Evolutionary conservation across 2,113 vertebrate genomes (phyloP), one percentile per base, ranked within the genome.

Genomic region (Dolichotis patagonum): DNA sequence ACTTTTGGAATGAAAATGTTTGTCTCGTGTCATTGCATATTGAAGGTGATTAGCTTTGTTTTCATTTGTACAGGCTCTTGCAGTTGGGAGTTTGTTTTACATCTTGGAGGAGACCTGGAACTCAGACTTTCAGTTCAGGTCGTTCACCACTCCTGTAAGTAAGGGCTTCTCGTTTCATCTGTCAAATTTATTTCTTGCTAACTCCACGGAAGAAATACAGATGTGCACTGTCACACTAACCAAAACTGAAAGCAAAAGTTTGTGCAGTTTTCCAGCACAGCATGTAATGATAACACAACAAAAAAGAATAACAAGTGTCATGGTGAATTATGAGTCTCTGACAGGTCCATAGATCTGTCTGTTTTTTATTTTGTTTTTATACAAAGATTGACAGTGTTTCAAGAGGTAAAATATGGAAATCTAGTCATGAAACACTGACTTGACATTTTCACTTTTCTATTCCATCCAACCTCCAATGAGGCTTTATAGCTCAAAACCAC

Each of bases 391-490:
- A 78, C 8, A 78, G 2, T 73, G 28, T 91, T 89, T 78, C 16
- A 56, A 82, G 14, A 94, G 90, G 63, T 52, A 84, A 92, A 86
- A 95, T 84, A 38, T 49, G 11, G 52, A 91, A 83, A 71, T 2
- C 0, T 46, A 58, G 52, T 19, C 28, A 38, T 54, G 2, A 87
- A 67, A 69, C 2, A 14, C 1, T 60, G 67, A 65, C 7, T 69
- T 46, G 11, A 14, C 3, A 4, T 54, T 75, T 94, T n/a, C 5
- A 5, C 3, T 94, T 92, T 54, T n/a, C 8, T 30, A 4, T 32
- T 67, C 78, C 41, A 43, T 77, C 14, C 20, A 86, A 46, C 4
- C 78, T 30, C 52, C 81, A 90, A 13, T 73, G 22, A 67, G 17
- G 5, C 7, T 73, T 84, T 80, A 2, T 69, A 63, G 2, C 20